These are phyloP conservation scores for Anthoptus insignis DNA, from an alignment of 2,888 invertebrate species.

Conservation along the genomic window DNA sequence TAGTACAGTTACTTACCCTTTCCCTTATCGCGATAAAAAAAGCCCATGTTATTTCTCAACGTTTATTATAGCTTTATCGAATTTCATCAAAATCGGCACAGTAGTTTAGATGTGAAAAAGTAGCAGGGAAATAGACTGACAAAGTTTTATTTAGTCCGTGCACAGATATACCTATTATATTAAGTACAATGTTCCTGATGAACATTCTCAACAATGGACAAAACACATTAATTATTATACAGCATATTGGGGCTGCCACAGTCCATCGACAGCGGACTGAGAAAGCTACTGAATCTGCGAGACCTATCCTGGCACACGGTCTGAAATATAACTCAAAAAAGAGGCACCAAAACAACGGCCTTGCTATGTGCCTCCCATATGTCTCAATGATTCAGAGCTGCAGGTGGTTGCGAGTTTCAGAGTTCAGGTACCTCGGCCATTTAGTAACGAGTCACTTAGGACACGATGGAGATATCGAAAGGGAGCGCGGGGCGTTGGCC, in stretches of 20 bases:
- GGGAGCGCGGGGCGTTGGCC: not conserved
- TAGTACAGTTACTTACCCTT: too few species aligned
- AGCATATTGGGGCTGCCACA: conserved; percentile 51
- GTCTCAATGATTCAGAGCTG: not conserved
- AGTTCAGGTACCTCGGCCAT: conserved; percentile 10
- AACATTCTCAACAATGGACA: too few species aligned
- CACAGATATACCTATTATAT: too few species aligned
- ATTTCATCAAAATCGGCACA: too few species aligned
- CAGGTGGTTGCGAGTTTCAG: not conserved
- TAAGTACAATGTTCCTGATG: too few species aligned
- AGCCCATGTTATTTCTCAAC: too few species aligned
- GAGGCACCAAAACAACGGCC: not conserved
- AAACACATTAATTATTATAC: too few species aligned
- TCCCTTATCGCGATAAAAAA: too few species aligned
- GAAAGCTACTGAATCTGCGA: conserved; percentile 57
- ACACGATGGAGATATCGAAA: conserved; percentile 9
- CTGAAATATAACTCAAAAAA: conserved; percentile 10
- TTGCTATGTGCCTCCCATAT: not conserved
- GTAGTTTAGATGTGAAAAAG: too few species aligned
- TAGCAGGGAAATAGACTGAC: too few species aligned
- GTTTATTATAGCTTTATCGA: too few species aligned
- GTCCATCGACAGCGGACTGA: conserved; percentile 42
- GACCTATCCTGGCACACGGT: conserved; percentile 8
- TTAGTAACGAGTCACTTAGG: not conserved
- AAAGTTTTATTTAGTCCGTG: too few species aligned